These are phyloP conservation scores for Myotis pilosus DNA, from an alignment of 2,797 vertebrate species.

Conservation along the genomic window DNA sequence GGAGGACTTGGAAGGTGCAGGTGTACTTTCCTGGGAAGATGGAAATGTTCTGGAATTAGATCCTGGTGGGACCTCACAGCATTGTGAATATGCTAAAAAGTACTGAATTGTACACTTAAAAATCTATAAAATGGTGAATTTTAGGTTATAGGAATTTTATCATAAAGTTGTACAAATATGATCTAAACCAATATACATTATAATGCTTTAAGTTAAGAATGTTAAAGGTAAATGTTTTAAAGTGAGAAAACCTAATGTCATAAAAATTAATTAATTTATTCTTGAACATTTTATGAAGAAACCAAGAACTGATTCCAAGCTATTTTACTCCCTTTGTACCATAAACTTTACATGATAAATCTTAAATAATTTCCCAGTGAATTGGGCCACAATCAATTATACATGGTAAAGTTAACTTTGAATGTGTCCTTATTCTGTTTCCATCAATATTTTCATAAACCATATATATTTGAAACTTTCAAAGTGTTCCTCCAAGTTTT, in stretches of 20 bases:
- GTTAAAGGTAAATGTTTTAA: neutral
- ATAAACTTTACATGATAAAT: neutral
- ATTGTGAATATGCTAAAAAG: neutral
- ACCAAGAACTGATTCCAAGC: neutral
- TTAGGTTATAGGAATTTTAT: neutral
- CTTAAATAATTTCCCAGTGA: neutral
- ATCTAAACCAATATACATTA: neutral
- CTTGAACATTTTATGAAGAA: neutral
- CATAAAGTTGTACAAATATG: neutral
- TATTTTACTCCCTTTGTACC: neutral
- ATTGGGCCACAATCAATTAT: neutral
- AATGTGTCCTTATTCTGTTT: neutral
- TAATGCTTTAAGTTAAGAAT: neutral
- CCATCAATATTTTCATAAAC: neutral
- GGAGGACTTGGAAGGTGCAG: neutral
- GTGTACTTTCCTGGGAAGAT: neutral
- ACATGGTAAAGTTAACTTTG: neutral
- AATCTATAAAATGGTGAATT: neutral
- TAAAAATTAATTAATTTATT: neutral
- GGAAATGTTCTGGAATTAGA: neutral
- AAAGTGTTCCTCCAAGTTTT: neutral
- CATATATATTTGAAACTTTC: neutral
- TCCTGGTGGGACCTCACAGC: neutral
- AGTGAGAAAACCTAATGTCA: neutral
- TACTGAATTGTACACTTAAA: neutral